These are phyloP conservation scores for Amphipyra tragopoginis DNA, from an alignment of 2,888 invertebrate genomes.

Conservation along the genomic window DNA sequence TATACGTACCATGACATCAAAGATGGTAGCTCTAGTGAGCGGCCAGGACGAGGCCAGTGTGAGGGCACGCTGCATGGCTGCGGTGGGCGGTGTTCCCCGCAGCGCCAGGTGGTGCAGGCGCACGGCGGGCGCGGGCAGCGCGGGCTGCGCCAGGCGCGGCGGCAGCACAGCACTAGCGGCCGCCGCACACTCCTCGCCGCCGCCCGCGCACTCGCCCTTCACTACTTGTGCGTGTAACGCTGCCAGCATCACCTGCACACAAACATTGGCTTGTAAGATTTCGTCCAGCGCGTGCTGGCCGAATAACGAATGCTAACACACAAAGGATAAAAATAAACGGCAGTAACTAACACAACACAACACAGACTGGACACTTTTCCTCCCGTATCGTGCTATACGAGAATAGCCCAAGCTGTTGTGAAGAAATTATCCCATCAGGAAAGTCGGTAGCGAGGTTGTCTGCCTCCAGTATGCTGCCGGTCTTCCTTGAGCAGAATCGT, in stretches of 20 bases:
- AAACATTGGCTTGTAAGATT: background rate
- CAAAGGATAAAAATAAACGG: too few relatives aligned
- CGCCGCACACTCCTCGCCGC: constrained; percentile 92
- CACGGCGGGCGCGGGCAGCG: constrained; percentile 95
- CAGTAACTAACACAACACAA: too few relatives aligned
- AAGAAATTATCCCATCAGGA: too few relatives aligned
- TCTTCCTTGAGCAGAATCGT: too few relatives aligned
- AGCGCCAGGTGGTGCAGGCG: constrained; percentile 97
- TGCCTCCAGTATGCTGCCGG: too few relatives aligned
- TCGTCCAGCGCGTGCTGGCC: background rate
- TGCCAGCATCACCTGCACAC: constrained; percentile 95
- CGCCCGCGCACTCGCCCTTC: constrained; percentile 94
- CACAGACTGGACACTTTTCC: too few relatives aligned
- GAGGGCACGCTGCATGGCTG: constrained; percentile 97
- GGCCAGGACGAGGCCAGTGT: constrained; percentile 98
- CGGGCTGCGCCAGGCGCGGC: constrained; percentile 94
- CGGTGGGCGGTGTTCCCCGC: constrained; percentile 95
- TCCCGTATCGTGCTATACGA: too few relatives aligned
- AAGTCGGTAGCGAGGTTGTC: too few relatives aligned
- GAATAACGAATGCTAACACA: background rate
- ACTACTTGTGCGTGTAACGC: constrained; percentile 98
- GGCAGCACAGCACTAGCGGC: constrained; percentile 95
- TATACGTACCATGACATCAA: constrained; percentile 95
- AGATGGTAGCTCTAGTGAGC: constrained; percentile 97
- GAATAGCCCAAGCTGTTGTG: too few relatives aligned